Evolutionary conservation across 1,140 invertebrate species (phyloP), one percentile per base, ranked within the genome.

Genomic region (Panonychus citri): DNA sequence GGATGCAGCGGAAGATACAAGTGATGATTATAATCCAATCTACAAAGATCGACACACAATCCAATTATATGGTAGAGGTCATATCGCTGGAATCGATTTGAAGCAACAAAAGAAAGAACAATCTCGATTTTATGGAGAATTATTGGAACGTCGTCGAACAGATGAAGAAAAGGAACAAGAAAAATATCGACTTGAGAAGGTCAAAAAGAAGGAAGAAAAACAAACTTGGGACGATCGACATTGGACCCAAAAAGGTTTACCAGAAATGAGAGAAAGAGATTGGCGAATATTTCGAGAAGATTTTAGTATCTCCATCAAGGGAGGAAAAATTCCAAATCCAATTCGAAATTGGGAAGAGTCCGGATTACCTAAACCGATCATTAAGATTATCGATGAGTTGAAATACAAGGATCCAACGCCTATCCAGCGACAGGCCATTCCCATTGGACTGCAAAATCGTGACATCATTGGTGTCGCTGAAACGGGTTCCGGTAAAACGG

Each of bases 241-340:
- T 71, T 99, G 95, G 95, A 85, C 82, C 19, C 89, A 98, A 63
- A 99, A 99, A 71, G 77, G 79, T 13, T 66, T 82, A 0, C 78
- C 82, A 53, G 90, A 98, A 72, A 99, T 99, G 95, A 91, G 85
- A 12, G 93, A 99, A 67, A 76, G 95, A 66, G 95, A 99, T 74
- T 99, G 95, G 95, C 78, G 95, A 67, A 99, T 99, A 64, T 99
- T 99, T 66, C 78, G 93, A 59, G 95, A 99, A 73, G 95, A 99
- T 73, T 99, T 94, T 67, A 99, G 94, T 66, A 98, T 99, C 49
- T 85, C 88, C 4, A 91, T 97, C 50, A 99, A 99, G 70, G 93
- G 60, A 58, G 95, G 95, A 0, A 81, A 79, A 65, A 94, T 99
- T 65, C 93, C 95, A 4, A 87, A 94, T 73, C 94, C 94, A 1